Conservation (phyloP, 2,113 vertebrate genomes). For the Pterocles gutturalis region DNA sequence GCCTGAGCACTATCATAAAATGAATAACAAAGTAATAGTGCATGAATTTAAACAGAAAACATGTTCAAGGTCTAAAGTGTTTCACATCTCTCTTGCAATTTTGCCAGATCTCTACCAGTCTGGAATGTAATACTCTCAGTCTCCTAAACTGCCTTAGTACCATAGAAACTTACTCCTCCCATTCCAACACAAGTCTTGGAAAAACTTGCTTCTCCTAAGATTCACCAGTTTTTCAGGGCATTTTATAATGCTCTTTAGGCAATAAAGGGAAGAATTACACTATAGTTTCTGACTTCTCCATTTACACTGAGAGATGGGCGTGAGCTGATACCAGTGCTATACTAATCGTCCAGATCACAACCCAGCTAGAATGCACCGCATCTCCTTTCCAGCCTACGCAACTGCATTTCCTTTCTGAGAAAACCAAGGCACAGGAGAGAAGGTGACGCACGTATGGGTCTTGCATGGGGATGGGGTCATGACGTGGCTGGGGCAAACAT, state of each 20-base stretch:
- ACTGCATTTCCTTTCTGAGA: conserved; percentile 64
- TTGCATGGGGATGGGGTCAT: neutral
- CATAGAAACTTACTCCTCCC: neutral
- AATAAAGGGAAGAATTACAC: neutral
- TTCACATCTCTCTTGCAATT: neutral
- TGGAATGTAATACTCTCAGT: neutral
- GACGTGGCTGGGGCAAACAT: neutral
- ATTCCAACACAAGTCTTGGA: neutral
- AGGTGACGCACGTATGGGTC: neutral
- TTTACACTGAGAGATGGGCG: neutral
- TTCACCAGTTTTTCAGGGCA: neutral
- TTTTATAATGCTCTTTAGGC: neutral
- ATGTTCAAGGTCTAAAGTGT: neutral
- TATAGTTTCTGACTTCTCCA: neutral
- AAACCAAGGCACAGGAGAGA: conserved; percentile 2
- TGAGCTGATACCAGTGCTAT: neutral
- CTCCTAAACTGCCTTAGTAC: neutral
- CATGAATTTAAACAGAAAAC: neutral
- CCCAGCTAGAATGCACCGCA: neutral
- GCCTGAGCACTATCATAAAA: neutral
- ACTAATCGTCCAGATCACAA: neutral
- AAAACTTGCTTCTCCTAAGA: neutral
- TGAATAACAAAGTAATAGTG: neutral
- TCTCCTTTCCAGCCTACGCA: conserved; percentile 21
- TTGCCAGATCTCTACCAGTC: neutral